Evolutionary conservation across 1,140 invertebrate genomes (phyloP).

Genomic region (Pseudomyrmex pallidus): DNA sequence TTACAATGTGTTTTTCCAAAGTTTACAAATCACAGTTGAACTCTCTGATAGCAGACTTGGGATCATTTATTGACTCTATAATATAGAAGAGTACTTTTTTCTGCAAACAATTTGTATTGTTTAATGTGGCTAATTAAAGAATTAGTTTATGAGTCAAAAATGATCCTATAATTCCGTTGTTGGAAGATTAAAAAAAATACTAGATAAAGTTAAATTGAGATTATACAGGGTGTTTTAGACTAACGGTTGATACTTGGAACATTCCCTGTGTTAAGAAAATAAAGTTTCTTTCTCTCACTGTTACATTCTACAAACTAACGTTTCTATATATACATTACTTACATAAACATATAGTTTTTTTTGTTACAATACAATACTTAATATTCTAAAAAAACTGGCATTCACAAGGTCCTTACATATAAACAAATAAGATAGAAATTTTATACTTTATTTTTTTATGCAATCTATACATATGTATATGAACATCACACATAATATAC

Average conservation of each 20-base stretch:
- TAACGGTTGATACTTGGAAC: neutral
- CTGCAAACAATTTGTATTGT: too few species aligned
- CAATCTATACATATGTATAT: neutral
- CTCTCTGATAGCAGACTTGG: too few species aligned
- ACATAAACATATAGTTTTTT: neutral
- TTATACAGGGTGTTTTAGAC: neutral
- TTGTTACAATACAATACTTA: constrained; percentile 11
- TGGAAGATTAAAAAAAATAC: constrained; percentile 6
- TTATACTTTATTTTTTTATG: neutral
- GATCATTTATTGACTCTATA: too few species aligned
- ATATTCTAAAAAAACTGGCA: neutral
- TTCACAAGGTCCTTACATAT: neutral
- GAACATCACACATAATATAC: too few species aligned
- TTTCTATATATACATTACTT: neutral
- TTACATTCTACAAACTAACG: neutral
- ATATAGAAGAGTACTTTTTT: too few species aligned
- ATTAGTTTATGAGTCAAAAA: too few species aligned
- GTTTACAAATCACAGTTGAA: constrained; percentile 16
- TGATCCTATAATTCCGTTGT: too few species aligned
- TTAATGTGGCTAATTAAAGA: too few species aligned
- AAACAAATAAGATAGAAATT: constrained; percentile 19
- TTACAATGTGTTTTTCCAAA: neutral
- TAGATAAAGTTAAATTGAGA: constrained; percentile 8
- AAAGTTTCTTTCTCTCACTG: neutral
- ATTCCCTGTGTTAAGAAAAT: constrained; percentile 17